Percentiles rank a stretch among this genome's conserved stretches.
These are phyloP conservation scores for Bergia puertoricense DNA, from an alignment of 92 coral and sea anemone genomes.

Conservation along the genomic window DNA sequence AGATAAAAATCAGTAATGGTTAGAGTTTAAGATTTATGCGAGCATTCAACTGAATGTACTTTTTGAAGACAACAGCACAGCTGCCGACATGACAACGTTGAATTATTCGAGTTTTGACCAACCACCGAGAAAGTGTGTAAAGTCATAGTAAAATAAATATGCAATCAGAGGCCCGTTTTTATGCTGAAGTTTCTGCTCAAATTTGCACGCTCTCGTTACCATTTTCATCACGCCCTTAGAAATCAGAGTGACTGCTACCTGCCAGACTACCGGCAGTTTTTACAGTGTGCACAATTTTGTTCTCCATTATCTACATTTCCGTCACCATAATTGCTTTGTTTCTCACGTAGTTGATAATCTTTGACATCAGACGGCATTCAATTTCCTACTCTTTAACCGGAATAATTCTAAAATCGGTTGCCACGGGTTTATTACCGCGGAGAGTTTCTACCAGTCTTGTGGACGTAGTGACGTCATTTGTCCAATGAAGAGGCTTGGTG, in stretches of 20 bases:
- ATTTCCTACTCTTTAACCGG: slow-evolving; percentile 1
- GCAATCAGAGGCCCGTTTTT: too few relatives aligned
- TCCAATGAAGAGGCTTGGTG: slow-evolving; percentile 30
- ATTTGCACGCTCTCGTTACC: not conserved
- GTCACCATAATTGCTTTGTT: not conserved
- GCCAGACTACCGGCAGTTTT: not conserved
- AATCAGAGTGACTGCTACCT: not conserved
- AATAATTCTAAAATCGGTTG: slow-evolving; percentile 18
- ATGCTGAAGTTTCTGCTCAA: not conserved
- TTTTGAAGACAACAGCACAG: slow-evolving; percentile 3
- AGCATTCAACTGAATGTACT: not conserved
- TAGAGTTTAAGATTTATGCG: not conserved
- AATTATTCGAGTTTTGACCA: not conserved
- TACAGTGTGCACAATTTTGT: not conserved
- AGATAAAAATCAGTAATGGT: not conserved
- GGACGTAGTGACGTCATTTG: slow-evolving; percentile 60
- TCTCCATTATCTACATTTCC: not conserved
- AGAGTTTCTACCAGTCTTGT: slow-evolving; percentile 41
- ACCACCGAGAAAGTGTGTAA: not conserved
- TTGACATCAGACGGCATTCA: not conserved
- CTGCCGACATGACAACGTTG: not conserved
- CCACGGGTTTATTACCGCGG: slow-evolving; percentile 36
- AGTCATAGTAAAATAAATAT: too few relatives aligned
- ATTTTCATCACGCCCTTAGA: too few relatives aligned
- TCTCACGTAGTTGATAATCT: slow-evolving; percentile 18